Percentiles rank a stretch among this genome's conserved stretches.
Conservation (phyloP, 2,113 vertebrate species). For the Hypocryptadius cinnamomeus region DNA sequence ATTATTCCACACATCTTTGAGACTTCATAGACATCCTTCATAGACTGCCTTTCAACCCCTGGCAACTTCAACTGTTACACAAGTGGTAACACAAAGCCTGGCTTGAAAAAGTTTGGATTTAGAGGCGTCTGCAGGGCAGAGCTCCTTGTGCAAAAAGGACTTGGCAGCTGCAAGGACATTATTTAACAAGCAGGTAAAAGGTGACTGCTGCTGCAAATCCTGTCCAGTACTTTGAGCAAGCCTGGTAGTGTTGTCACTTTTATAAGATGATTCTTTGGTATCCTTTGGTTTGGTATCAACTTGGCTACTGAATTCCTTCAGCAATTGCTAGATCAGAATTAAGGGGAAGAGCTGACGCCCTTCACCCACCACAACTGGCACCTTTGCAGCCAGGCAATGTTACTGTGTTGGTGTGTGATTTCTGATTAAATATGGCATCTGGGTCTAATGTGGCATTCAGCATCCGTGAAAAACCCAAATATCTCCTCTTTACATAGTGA, state of each 20-base stretch:
- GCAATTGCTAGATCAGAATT: not conserved
- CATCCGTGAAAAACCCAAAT: not conserved
- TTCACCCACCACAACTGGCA: not conserved
- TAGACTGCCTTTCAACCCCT: not conserved
- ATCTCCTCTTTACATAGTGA: not conserved
- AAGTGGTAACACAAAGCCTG: not conserved
- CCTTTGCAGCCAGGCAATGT: rapidly evolving
- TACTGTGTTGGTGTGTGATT: not conserved
- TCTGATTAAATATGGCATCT: not conserved
- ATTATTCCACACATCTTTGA: not conserved
- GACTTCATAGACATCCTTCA: not conserved
- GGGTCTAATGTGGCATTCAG: not conserved
- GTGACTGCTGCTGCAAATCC: not conserved
- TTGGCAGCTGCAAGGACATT: not conserved
- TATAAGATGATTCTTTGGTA: not conserved
- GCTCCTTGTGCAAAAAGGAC: not conserved
- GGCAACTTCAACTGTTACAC: not conserved
- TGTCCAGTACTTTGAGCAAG: not conserved
- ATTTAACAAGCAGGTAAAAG: not conserved
- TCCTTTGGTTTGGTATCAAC: not conserved
- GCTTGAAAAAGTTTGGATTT: not conserved
- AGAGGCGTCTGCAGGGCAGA: not conserved
- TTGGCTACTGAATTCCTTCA: not conserved
- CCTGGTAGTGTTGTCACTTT: not conserved
- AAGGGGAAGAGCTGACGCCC: not conserved